A percentile compares a stretch with the other conserved stretches of the same genome.
Conservation (phyloP, 2,797 vertebrate species). For the Sebastes elongatus region DNA sequence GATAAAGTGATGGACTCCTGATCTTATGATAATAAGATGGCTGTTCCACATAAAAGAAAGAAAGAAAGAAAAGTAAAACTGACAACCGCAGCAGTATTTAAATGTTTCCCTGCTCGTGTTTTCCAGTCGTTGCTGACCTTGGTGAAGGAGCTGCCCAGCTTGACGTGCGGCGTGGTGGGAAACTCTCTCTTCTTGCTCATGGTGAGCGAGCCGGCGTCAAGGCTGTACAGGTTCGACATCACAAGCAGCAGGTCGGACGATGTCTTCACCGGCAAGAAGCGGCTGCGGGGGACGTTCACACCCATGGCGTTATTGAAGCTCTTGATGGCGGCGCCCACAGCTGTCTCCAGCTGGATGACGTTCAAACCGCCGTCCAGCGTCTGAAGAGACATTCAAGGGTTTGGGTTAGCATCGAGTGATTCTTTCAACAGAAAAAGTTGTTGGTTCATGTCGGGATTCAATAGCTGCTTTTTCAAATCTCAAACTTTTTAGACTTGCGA, state of each 20-base stretch:
- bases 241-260: conserved; percentile 95
- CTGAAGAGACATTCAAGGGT: conserved; percentile 69
- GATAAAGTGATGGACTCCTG: not conserved
- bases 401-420: no score
- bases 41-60: not conserved
- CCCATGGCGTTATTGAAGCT: conserved; percentile 95
- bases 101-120: not conserved
- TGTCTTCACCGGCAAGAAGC: conserved; percentile 97
- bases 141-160: conserved; percentile 97
- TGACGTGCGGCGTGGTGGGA: conserved; percentile 93
- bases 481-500: no score
- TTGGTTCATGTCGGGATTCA: not conserved
- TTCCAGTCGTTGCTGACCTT: conserved; percentile 80
- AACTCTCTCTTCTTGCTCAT: conserved; percentile 97
- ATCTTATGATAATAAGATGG: not conserved
- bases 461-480: not conserved
- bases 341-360: conserved; percentile 96
- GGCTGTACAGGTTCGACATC: conserved; percentile 97
- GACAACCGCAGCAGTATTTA: not conserved
- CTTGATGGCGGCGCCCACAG: conserved; percentile 97
- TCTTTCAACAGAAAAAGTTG: not conserved
- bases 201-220: conserved; percentile 93
- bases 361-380: conserved; percentile 94
- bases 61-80: not conserved
- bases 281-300: conserved; percentile 95